These are phyloP conservation scores for Gnathonemus longibarbis DNA, from an alignment of 2,113 vertebrate species.

Conservation along the genomic window DNA sequence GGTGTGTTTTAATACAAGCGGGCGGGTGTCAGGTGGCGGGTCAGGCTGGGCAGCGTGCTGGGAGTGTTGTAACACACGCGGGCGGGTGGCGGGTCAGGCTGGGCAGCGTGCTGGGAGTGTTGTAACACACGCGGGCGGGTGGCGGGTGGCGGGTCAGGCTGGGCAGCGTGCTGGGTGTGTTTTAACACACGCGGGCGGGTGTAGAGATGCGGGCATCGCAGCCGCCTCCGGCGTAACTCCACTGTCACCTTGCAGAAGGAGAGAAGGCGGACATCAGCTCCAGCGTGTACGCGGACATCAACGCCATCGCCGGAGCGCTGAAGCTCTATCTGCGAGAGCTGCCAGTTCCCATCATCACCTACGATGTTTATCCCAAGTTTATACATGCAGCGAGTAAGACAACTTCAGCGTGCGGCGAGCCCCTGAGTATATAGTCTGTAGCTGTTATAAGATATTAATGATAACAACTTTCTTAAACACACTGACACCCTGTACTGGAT, in stretches of 20 bases:
- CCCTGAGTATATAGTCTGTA: not conserved
- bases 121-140: not conserved
- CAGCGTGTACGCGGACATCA: constrained; percentile 84
- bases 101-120: not conserved
- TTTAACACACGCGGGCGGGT: not conserved
- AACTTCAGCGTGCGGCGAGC: not conserved
- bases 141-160: not conserved
- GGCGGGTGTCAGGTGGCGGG: not conserved
- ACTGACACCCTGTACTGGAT: not conserved
- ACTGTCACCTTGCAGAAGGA: constrained; percentile 70
- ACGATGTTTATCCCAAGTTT: constrained; percentile 89
- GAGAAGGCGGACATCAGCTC: constrained; percentile 92
- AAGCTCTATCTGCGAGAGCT: constrained; percentile 95
- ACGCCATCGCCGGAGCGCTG: constrained; percentile 89
- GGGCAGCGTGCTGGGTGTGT: not conserved
- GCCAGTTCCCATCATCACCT: constrained; percentile 92
- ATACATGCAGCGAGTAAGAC: constrained; percentile 93
- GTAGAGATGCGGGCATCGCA: not conserved
- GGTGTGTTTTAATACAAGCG: not conserved
- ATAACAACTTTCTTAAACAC: not conserved
- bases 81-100: not conserved
- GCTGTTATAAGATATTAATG: not conserved
- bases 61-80: too few relatives aligned
- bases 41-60: too few relatives aligned
- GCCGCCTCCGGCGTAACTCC: not conserved